Evolutionary conservation across 2,888 invertebrate species (phyloP), one percentile per base, ranked within the genome.

Genomic region (Synergus laeviventris): DNA sequence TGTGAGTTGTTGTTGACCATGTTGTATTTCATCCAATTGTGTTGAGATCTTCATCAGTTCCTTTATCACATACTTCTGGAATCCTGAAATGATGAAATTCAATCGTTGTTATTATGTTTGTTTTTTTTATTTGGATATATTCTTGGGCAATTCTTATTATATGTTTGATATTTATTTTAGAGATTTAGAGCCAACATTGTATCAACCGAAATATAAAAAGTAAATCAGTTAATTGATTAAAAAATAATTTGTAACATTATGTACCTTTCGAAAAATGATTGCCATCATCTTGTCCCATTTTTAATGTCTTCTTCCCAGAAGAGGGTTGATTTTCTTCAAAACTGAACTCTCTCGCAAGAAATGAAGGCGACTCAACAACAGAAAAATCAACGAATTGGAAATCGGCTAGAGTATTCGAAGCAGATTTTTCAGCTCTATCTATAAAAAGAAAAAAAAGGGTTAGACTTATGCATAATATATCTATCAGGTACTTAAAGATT

Each of bases 361-460:
- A 31, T 31, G 70, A 24, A n/a, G 45, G 45, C 9, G 49, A 70
- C 49, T 70, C 70, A 4, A 31, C 24, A n/a, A 49, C 24, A 1
- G 70, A 9, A 11, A 70, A 70, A 70, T 70, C 70, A 24, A 70
- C 45, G 45, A 70, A 70, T 11, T 70, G 31, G 31, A 70, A 70
- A 11, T 70, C 45, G 24, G 45, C 16, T 1, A 45, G n/a, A 24
- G 9, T 16, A 9, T 45, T 70, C 2, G 45, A 0, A n/a, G 70
- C 0, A n/a, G 45, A 31, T 45, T 56, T 21, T 56, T 21, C 7
- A 1, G 16, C 4, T 14, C 16, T 64, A 49, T n/a, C 70, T 70
- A 11, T n/a, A 70, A 70, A 64, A 39, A 66, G 12, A 70, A 24
- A 8, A 24, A 31, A 45, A 49, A 16, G 16, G 1, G 42, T 70